Evolutionary conservation across 1,140 invertebrate genomes (phyloP), one percentile per base, ranked within the genome.

Genomic region (Calephelis nemesis): DNA sequence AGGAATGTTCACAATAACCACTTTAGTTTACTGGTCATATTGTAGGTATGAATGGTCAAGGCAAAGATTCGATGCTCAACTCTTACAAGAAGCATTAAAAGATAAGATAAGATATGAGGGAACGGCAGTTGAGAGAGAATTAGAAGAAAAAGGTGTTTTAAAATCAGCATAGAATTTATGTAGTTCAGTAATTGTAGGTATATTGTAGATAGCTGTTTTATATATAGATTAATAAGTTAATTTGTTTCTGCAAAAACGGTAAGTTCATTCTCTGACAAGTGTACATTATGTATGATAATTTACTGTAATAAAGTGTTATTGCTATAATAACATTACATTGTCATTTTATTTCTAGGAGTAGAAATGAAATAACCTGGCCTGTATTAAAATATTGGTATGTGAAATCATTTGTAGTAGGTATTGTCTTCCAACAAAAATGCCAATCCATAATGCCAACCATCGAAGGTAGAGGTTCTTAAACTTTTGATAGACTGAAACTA

Each of bases 1-100:
- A 42, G 93, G 90, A 13, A 82, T 92, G 30, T 95, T 94, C 81
- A 76, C 87, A 39, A 80, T 90, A 4, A 87, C 94, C 8, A 93
- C 94, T n/a, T 71, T 94, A 65, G 54, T 81, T 8, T 94, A 93
- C 75, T 95, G 93, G 93, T 88, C 86, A 30, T 90, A 88, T 47
- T 94, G 93, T 76, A 87, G 93, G 71, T 92, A 90, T 72, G 79
- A 88, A 45, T 93, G 92, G 89, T 93, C 92, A 3, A 89, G 88
- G 74, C 85, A 87, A 66, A 90, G 86, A 67, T 92, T 93, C 87
- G 87, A 93, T 82, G 91, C 92, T 68, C 79, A 92, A 62, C 74
- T 89, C 64, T 63, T 93, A 68, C 91, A 93, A 77, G 90, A 92
- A 68, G 83, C 88, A 48, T 77, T 93, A 49, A 86, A 87, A 84